Conservation (phyloP, 2,113 vertebrate species). For the Hemichromis elongatus region DNA sequence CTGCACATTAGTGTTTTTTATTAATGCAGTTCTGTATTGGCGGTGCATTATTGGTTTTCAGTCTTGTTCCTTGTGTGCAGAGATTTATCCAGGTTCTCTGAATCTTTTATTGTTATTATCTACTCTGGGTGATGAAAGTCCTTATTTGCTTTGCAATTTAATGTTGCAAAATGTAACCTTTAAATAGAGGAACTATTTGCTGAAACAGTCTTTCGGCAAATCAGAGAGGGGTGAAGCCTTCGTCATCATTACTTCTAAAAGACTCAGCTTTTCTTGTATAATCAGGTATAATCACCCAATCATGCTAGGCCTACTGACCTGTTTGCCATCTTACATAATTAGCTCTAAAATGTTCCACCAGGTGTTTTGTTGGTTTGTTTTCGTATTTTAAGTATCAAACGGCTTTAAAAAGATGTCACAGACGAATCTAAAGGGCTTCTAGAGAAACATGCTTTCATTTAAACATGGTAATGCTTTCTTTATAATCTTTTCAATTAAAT, state of each 20-base stretch:
- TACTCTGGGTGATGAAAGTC: neutral
- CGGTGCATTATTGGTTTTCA: neutral
- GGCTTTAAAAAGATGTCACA: neutral
- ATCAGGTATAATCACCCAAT: neutral
- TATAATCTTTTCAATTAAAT: neutral
- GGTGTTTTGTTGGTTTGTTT: neutral
- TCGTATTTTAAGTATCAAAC: neutral
- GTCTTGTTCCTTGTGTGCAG: neutral
- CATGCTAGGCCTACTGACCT: neutral
- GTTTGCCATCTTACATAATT: neutral
- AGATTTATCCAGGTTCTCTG: neutral
- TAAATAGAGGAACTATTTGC: neutral
- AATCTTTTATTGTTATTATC: neutral
- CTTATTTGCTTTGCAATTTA: neutral
- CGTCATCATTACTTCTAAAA: neutral
- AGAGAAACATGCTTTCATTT: neutral
- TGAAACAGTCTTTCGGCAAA: neutral
- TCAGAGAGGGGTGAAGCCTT: neutral
- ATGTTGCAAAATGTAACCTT: neutral
- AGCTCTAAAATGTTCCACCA: neutral
- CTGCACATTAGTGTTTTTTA: neutral
- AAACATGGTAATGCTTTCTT: neutral
- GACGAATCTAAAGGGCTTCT: neutral
- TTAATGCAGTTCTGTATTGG: neutral
- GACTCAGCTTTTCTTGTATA: neutral